A percentile compares a stretch with the other conserved stretches of the same genome.
These are phyloP conservation scores for Anabacerthia variegaticeps DNA, from an alignment of 2,797 vertebrate genomes.

Conservation along the genomic window DNA sequence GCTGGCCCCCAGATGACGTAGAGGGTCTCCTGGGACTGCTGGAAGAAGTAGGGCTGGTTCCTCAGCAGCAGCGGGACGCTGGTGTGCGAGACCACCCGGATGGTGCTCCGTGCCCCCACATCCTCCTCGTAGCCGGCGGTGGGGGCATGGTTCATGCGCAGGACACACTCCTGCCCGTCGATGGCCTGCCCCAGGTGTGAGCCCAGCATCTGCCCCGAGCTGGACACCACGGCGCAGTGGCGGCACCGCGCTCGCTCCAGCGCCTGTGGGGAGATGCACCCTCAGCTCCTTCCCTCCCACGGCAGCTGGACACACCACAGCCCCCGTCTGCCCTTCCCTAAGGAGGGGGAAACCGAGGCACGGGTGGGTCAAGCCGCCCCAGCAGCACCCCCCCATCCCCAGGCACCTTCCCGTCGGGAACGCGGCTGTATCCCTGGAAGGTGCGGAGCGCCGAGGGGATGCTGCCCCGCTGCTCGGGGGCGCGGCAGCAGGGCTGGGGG, in stretches of 20 bases:
- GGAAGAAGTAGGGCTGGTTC: conserved; percentile 86
- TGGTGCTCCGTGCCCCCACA: conserved; percentile 83
- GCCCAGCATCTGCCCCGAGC: conserved; percentile 92
- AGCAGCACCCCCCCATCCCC: neutral
- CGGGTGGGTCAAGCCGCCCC: neutral
- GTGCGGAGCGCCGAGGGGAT: neutral
- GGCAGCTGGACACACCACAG: neutral
- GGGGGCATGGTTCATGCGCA: conserved; percentile 95
- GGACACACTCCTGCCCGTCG: conserved; percentile 82
- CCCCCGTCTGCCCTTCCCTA: neutral
- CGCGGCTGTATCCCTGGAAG: conserved; percentile 74
- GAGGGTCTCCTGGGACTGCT: conserved; percentile 78
- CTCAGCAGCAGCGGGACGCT: conserved; percentile 86
- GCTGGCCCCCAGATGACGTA: conserved; percentile 94
- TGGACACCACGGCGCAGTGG: conserved; percentile 90
- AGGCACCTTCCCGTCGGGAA: conserved; percentile 79
- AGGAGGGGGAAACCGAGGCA: neutral
- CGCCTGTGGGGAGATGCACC: neutral
- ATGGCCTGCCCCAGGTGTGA: conserved; percentile 81
- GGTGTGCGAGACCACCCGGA: conserved; percentile 92
- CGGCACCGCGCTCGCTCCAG: conserved; percentile 71
- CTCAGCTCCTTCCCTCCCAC: neutral
- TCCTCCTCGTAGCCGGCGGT: conserved; percentile 85
- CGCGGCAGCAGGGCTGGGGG: neutral
- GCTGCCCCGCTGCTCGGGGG: neutral